Evolutionary conservation across 2,888 invertebrate genomes (phyloP).

Genomic region (Drosophila dives): DNA sequence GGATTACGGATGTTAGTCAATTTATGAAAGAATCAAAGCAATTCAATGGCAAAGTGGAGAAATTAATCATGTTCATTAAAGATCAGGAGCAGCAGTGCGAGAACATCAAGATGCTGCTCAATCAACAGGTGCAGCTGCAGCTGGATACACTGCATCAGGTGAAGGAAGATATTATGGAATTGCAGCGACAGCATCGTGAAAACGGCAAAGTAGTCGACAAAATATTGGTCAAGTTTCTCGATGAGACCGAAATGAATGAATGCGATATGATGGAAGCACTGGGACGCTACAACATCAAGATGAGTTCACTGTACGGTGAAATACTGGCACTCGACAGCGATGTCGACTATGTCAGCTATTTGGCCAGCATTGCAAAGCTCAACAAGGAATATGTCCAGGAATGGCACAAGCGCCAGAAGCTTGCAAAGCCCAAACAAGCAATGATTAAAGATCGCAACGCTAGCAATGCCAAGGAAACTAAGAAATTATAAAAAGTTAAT

Average conservation of each 20-base stretch:
- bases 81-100: constrained; percentile 36
- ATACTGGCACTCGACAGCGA: constrained; percentile 48
- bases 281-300: constrained; percentile 38
- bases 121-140: constrained; percentile 30
- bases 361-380: constrained; percentile 35
- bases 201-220: constrained; percentile 4
- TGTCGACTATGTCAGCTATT: constrained; percentile 44
- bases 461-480: not conserved
- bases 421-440: not conserved
- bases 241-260: constrained; percentile 45
- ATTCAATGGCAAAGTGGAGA: constrained; percentile 15
- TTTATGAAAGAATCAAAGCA: constrained; percentile 34
- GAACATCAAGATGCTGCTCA: constrained; percentile 18
- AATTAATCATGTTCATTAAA: constrained; percentile 12
- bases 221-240: constrained; percentile 42
- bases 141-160: constrained; percentile 31
- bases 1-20: constrained; percentile 34
- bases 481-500: not conserved
- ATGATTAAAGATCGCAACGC: not conserved
- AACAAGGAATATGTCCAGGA: constrained; percentile 36
- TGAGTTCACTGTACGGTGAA: constrained; percentile 41
- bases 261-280: constrained; percentile 36
- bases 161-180: constrained; percentile 41
- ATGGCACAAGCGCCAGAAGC: constrained; percentile 13
- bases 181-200: constrained; percentile 29